Conservation (phyloP, 53 echinoderm and acorn worm species). For the Hippasteria phrygiana region DNA sequence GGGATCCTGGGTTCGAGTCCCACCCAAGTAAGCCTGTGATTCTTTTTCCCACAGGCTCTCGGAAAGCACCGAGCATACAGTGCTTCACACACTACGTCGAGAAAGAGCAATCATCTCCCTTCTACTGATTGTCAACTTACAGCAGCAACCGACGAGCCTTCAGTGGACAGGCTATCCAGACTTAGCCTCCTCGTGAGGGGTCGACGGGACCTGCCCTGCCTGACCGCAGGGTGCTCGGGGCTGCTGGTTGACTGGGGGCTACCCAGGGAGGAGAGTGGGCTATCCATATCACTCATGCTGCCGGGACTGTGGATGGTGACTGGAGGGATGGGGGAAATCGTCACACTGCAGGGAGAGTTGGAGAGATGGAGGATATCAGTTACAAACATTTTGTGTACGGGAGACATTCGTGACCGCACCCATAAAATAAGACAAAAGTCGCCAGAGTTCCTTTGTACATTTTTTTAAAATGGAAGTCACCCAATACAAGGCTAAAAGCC, state of each 20-base stretch:
- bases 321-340: conserved; percentile 70
- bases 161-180: conserved; percentile 92
- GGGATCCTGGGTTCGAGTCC: too few species aligned
- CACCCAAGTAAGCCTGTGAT: too few species aligned
- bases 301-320: conserved; percentile 72
- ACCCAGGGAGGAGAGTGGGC: conserved; percentile 61
- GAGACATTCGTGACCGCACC: not conserved
- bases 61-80: too few species aligned
- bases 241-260: conserved; percentile 59
- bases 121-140: conserved; percentile 60
- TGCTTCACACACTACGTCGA: too few species aligned
- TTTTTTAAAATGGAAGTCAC: too few species aligned
- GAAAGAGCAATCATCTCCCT: not conserved
- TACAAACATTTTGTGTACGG: not conserved
- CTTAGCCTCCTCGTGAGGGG: conserved; percentile 79
- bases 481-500: too few species aligned
- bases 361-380: not conserved
- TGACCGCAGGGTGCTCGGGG: conserved; percentile 49
- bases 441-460: too few species aligned
- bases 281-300: conserved; percentile 70
- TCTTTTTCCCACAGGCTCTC: too few species aligned
- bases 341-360: conserved; percentile 48
- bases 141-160: conserved; percentile 74
- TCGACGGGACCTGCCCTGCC: conserved; percentile 16
- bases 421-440: too few species aligned